These are phyloP conservation scores for Ctenoplectra terminalis DNA, from an alignment of 1,140 invertebrate species.

Conservation along the genomic window DNA sequence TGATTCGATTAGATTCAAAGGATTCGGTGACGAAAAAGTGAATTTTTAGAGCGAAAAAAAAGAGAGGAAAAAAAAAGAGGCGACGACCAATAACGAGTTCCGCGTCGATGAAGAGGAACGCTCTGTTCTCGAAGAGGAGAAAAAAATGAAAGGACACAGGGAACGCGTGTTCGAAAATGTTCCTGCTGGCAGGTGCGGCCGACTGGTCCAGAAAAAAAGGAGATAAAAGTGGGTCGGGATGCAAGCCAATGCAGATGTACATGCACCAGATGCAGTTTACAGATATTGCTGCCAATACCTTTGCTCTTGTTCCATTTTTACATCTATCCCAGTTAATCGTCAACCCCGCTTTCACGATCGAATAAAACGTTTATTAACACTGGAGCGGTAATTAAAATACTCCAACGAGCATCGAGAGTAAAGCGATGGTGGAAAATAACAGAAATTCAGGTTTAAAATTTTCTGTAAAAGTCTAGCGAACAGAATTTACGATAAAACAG, in stretches of 20 bases:
- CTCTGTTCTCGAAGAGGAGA: neutral
- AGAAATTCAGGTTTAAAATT: neutral
- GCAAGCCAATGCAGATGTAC: slow-evolving; percentile 48
- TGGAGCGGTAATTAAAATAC: neutral
- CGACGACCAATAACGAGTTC: neutral
- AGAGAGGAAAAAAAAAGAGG: neutral
- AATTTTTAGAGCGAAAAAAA: neutral
- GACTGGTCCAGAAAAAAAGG: slow-evolving; percentile 46
- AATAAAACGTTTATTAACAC: neutral
- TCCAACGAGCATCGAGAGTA: too few species aligned
- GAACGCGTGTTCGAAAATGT: slow-evolving; percentile 45
- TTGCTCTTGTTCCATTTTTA: neutral
- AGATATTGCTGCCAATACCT: slow-evolving; percentile 42
- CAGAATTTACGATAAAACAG: neutral
- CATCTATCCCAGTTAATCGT: neutral
- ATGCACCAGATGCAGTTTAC: slow-evolving; percentile 36
- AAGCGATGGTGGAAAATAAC: neutral
- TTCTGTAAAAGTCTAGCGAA: neutral
- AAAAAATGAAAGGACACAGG: slow-evolving; percentile 17
- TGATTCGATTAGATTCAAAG: neutral
- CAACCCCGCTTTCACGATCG: neutral
- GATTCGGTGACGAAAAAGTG: neutral
- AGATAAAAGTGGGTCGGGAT: slow-evolving; percentile 44
- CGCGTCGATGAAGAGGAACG: slow-evolving; percentile 9
- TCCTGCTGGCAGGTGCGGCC: slow-evolving; percentile 37